Conservation (phyloP, 2,888 invertebrate genomes). For the Allygus modestus region DNA sequence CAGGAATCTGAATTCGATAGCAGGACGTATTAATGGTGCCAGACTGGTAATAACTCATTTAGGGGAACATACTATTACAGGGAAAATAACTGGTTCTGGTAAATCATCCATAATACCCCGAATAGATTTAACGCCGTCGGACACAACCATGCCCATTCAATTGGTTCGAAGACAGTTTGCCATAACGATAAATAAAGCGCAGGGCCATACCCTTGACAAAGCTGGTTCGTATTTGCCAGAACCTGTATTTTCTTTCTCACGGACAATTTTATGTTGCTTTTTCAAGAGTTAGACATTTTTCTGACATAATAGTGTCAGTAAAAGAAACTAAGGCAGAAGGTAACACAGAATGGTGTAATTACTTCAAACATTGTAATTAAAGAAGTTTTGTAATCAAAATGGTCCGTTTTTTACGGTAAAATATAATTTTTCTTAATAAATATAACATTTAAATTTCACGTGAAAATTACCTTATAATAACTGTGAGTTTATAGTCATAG, state of each 20-base stretch:
- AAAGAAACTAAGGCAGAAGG: background rate
- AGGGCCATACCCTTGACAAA: conserved; percentile 16
- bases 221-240: conserved; percentile 22
- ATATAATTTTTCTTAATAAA: background rate
- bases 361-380: conserved; percentile 24
- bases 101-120: background rate
- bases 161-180: background rate
- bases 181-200: background rate
- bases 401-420: background rate
- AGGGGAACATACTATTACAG: conserved; percentile 21
- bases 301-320: conserved; percentile 7
- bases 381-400: conserved; percentile 36
- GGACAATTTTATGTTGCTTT: background rate
- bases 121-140: background rate
- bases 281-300: background rate
- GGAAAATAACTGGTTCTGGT: background rate
- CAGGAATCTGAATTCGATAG: background rate
- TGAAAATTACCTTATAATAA: too few relatives aligned
- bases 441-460: too few relatives aligned
- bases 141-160: background rate
- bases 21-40: conserved; percentile 23
- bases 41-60: conserved; percentile 40
- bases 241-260: conserved; percentile 14
- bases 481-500: too few relatives aligned
- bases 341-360: conserved; percentile 9